Percentiles rank a stretch among this genome's conserved stretches.
Conservation (phyloP, 2,797 vertebrate genomes). For the Nannoperca australis region DNA sequence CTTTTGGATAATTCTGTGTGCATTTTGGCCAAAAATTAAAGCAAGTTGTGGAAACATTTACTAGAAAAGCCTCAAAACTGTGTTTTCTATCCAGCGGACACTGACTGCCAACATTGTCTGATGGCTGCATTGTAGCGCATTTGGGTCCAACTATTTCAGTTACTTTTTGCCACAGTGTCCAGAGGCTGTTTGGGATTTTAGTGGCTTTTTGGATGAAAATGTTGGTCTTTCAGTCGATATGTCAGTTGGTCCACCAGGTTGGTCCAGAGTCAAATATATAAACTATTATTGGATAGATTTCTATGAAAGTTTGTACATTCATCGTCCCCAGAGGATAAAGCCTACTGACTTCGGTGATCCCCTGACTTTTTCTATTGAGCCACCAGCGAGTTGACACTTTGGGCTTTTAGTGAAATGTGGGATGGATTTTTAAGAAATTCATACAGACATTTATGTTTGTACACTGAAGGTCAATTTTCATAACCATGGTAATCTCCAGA, state of each 20-base stretch:
- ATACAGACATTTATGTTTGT: too few species aligned
- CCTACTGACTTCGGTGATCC: too few species aligned
- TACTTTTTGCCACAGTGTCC: slow-evolving; percentile 1
- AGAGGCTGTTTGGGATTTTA: background rate
- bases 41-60: slow-evolving; percentile 40
- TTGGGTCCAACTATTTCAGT: slow-evolving; percentile 7
- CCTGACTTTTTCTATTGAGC: too few species aligned
- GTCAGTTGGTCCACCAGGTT: background rate
- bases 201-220: background rate
- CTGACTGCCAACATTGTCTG: slow-evolving; percentile 33
- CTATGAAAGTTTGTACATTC: background rate
- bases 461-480: too few species aligned
- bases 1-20: slow-evolving; percentile 30
- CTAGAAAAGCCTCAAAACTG: slow-evolving; percentile 43
- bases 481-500: too few species aligned
- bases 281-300: background rate
- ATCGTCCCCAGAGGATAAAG: background rate
- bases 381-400: too few species aligned
- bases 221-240: background rate
- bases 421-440: too few species aligned
- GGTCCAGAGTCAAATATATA: background rate
- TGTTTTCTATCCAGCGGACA: slow-evolving; percentile 40
- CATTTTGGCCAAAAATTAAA: slow-evolving; percentile 37
- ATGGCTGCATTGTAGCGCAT: slow-evolving; percentile 14
- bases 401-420: too few species aligned